These are phyloP conservation scores for Azorinus chamasolen DNA, from an alignment of 2,888 invertebrate genomes.

Conservation along the genomic window DNA sequence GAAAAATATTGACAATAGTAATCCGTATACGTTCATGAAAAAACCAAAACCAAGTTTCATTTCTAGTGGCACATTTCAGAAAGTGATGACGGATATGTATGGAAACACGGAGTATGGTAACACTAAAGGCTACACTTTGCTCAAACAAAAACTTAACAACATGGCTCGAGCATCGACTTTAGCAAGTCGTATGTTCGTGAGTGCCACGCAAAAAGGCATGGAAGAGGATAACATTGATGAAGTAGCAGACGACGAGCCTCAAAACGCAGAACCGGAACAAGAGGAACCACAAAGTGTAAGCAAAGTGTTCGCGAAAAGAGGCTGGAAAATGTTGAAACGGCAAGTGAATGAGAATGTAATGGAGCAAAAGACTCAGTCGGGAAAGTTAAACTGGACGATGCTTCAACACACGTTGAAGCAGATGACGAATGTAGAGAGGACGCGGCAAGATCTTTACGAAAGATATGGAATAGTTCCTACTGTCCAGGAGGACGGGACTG, in stretches of 20 bases:
- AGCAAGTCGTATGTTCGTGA: constrained; percentile 50
- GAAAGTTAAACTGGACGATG: constrained; percentile 74
- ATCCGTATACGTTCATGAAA: constrained; percentile 55
- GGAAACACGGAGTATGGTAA: constrained; percentile 74
- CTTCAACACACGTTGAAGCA: constrained; percentile 74
- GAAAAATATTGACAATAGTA: constrained; percentile 68
- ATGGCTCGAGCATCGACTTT: constrained; percentile 60
- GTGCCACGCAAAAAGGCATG: constrained; percentile 39
- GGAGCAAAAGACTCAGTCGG: constrained; percentile 67
- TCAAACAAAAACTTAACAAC: constrained; percentile 66
- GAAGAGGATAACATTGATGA: constrained; percentile 40
- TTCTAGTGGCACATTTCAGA: constrained; percentile 74
- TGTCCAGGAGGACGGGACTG: constrained; percentile 66
- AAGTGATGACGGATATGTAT: constrained; percentile 76
- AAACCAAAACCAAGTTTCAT: constrained; percentile 72
- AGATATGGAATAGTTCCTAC: constrained; percentile 78
- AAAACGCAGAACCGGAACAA: constrained; percentile 19
- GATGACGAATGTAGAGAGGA: constrained; percentile 70
- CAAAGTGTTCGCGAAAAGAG: constrained; percentile 66
- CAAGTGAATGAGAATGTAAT: constrained; percentile 73
- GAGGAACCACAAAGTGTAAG: constrained; percentile 36
- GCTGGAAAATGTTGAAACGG: constrained; percentile 75
- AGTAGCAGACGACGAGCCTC: background rate
- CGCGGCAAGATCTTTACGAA: constrained; percentile 77
- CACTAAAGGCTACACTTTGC: constrained; percentile 61